These are phyloP conservation scores for Synergus itoensis DNA, from an alignment of 2,888 invertebrate genomes.

Conservation along the genomic window DNA sequence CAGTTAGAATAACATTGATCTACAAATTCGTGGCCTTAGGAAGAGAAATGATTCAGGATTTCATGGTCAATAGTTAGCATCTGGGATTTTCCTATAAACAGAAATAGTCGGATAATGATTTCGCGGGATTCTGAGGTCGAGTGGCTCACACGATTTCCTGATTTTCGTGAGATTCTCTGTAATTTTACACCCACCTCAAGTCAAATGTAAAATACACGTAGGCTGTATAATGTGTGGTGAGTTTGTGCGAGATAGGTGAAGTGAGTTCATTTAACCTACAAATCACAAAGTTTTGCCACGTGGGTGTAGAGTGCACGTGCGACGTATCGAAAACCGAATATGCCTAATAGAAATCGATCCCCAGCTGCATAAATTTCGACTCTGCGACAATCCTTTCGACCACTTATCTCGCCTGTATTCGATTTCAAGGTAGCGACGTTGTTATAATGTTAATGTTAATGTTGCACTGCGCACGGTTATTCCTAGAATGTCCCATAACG, in stretches of 20 bases:
- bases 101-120: constrained; percentile 28
- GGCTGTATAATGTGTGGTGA: constrained; percentile 60
- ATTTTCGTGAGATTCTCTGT: constrained; percentile 74
- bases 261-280: constrained; percentile 60
- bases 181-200: constrained; percentile 69
- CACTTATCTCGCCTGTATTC: not conserved
- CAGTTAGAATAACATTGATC: constrained; percentile 14
- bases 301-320: constrained; percentile 51
- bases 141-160: constrained; percentile 66
- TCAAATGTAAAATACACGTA: constrained; percentile 69
- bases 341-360: constrained; percentile 45
- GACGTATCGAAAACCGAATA: constrained; percentile 45
- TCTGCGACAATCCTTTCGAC: constrained; percentile 1
- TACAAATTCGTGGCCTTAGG: constrained; percentile 10
- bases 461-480: not conserved
- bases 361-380: not conserved
- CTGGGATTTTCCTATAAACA: not conserved
- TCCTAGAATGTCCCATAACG: not conserved
- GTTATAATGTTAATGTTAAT: constrained; percentile 15
- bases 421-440: constrained; percentile 27
- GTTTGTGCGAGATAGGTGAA: constrained; percentile 43
- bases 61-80: constrained; percentile 15
- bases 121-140: constrained; percentile 39
- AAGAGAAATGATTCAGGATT: constrained; percentile 19
- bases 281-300: constrained; percentile 59